These are phyloP conservation scores for Oceanodroma tethys DNA, from an alignment of 2,113 vertebrate genomes.

Conservation along the genomic window DNA sequence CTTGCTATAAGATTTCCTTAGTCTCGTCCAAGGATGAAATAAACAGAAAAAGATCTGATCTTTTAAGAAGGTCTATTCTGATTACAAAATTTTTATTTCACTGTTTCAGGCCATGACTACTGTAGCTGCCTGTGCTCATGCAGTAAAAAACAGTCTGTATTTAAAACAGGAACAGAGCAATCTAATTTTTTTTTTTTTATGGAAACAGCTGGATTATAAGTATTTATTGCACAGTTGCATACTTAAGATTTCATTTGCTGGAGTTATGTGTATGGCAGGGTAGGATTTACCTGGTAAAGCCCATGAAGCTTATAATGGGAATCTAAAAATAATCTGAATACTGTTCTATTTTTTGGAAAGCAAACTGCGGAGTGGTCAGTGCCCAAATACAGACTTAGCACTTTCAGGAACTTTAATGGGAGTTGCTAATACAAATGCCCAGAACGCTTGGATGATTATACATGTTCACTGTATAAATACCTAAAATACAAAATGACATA, in stretches of 20 bases:
- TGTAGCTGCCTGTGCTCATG: not conserved
- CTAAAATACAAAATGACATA: not conserved
- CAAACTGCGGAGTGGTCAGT: not conserved
- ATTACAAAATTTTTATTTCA: not conserved
- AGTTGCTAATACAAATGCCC: not conserved
- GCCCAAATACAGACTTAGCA: not conserved
- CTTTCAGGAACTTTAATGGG: not conserved
- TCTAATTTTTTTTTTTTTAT: not conserved
- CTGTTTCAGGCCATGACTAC: not conserved
- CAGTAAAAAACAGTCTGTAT: not conserved
- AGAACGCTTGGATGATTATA: not conserved
- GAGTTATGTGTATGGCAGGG: not conserved
- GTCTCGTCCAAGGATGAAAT: not conserved
- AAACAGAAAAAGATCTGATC: not conserved
- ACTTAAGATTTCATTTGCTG: not conserved
- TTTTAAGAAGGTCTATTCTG: not conserved
- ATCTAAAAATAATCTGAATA: not conserved
- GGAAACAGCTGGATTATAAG: not conserved
- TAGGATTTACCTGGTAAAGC: not conserved
- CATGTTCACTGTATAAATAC: not conserved
- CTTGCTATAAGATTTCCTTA: not conserved
- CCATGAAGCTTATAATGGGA: not conserved
- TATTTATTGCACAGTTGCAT: not conserved
- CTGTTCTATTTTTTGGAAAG: not conserved
- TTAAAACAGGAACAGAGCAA: not conserved